These are phyloP conservation scores for Saguinus imperator DNA, from an alignment of 2,113 vertebrate genomes.

Conservation along the genomic window DNA sequence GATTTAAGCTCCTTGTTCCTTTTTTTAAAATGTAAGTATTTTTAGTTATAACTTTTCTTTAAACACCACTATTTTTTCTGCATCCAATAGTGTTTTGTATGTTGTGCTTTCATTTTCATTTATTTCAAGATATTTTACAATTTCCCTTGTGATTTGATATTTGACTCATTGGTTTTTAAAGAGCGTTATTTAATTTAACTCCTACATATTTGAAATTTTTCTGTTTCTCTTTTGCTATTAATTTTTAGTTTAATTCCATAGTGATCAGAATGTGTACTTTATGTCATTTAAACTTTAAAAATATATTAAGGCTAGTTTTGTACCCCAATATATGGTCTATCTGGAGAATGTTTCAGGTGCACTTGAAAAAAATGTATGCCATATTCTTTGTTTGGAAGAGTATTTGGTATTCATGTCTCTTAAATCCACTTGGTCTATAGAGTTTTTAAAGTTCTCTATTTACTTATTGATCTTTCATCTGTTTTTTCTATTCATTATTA, in stretches of 20 bases:
- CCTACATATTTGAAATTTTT: background rate
- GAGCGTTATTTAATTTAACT: background rate
- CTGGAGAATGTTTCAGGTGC: background rate
- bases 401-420: background rate
- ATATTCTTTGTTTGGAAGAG: background rate
- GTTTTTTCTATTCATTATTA: no score
- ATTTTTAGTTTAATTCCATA: background rate
- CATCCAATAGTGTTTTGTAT: background rate
- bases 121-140: background rate
- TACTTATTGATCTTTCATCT: no score
- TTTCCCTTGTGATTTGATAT: background rate
- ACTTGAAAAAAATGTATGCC: background rate
- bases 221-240: background rate
- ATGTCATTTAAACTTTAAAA: background rate
- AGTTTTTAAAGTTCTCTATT: background rate
- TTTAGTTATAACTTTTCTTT: background rate
- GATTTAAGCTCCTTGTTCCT: background rate
- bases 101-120: background rate
- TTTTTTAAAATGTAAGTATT: background rate
- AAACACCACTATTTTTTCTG: background rate
- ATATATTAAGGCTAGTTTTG: background rate
- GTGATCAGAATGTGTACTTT: background rate
- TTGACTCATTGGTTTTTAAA: background rate
- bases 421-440: background rate
- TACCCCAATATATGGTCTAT: background rate